phyloP scores from a whole-genome alignment of 2,888 invertebrate genomes.

The Candidula unifasciata region DNA sequence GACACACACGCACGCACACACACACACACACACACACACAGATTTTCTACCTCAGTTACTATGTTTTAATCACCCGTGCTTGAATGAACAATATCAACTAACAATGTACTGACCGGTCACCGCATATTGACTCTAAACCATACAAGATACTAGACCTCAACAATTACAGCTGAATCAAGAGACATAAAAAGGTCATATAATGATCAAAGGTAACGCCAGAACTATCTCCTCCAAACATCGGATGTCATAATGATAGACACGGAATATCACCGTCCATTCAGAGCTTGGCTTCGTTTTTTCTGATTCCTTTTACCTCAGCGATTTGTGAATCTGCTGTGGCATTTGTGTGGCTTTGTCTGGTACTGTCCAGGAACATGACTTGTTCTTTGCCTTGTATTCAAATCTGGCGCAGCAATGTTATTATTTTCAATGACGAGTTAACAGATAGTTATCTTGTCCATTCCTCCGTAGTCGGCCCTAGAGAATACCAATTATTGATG shows the following conservation, averaged over 20 bases:
- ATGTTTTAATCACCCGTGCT: too few relatives aligned
- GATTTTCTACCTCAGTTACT: too few relatives aligned
- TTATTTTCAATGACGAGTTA: conserved; percentile 26
- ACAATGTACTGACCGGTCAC: too few relatives aligned
- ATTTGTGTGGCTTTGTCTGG: background rate
- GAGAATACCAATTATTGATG: conserved; percentile 43
- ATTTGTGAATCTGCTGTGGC: background rate
- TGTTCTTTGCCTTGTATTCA: conserved; percentile 32
- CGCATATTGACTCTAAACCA: too few relatives aligned
- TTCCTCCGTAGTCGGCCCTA: conserved; percentile 26
- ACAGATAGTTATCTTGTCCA: conserved; percentile 36
- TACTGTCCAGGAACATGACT: conserved; percentile 9
- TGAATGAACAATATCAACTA: too few relatives aligned
- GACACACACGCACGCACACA: too few relatives aligned
- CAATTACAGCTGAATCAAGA: background rate
- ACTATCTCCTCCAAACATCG: background rate
- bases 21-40: too few relatives aligned
- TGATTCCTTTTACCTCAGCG: background rate
- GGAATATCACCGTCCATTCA: background rate
- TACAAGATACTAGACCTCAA: too few relatives aligned
- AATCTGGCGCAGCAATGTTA: conserved; percentile 9
- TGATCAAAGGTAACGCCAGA: conserved; percentile 3
- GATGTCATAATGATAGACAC: conserved; percentile 22
- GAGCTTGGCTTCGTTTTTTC: background rate
- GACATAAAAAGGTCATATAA: background rate